These are phyloP conservation scores for Scaptomyza polygonia DNA, from an alignment of 2,888 invertebrate genomes.

Conservation along the genomic window DNA sequence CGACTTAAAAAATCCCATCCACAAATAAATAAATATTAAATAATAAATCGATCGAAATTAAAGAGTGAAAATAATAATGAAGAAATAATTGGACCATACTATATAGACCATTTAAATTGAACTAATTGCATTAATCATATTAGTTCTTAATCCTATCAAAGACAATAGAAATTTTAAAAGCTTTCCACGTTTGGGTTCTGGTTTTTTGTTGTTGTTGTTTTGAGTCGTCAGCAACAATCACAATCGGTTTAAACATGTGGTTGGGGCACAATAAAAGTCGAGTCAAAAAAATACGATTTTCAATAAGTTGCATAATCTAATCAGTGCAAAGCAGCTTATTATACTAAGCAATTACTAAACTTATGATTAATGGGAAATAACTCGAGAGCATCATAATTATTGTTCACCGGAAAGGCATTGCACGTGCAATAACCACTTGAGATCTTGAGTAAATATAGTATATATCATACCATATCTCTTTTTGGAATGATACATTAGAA, in stretches of 20 bases:
- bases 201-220: too few relatives aligned
- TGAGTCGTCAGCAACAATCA: background rate
- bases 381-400: background rate
- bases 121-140: too few relatives aligned
- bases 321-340: conserved; percentile 1
- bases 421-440: conserved; percentile 25
- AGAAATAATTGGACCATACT: too few relatives aligned
- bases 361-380: conserved; percentile 1
- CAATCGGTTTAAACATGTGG: background rate
- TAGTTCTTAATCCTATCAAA: too few relatives aligned
- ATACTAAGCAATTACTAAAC: conserved; percentile 1
- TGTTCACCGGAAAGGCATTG: background rate
- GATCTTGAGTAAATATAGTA: background rate
- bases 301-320: conserved; percentile 28
- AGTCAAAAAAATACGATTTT: background rate
- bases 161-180: too few relatives aligned
- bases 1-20: conserved; percentile 8
- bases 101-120: too few relatives aligned
- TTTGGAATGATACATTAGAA: too few relatives aligned
- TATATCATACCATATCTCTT: background rate
- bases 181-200: too few relatives aligned
- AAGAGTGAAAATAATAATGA: too few relatives aligned
- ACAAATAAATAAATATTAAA: conserved; percentile 8
- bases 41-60: background rate
- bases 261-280: background rate